A percentile compares a stretch with the other conserved stretches of the same genome.
Evolutionary conservation across 2,113 vertebrate species (phyloP).

Genomic region (Silurus asotus): DNA sequence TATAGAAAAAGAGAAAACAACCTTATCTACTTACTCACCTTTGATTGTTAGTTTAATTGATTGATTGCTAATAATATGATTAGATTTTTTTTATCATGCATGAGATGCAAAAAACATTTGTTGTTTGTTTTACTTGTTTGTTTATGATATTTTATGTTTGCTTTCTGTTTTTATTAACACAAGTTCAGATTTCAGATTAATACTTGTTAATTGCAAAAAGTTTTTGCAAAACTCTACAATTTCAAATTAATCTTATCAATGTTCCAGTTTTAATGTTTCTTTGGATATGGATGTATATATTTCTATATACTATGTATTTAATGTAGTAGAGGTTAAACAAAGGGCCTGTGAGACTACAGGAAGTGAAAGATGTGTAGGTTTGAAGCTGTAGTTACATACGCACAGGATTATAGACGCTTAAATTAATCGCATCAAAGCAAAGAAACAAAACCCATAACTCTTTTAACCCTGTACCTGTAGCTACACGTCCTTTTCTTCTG

Average conservation of each 20-base stretch:
- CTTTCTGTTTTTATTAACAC: background rate
- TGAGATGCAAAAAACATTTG: background rate
- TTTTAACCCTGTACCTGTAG: constrained; percentile 18
- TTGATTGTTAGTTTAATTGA: background rate
- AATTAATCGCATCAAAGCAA: background rate
- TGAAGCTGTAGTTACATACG: background rate
- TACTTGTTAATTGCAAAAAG: background rate
- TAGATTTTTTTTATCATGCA: background rate
- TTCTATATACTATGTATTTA: background rate
- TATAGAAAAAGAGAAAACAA: too few species aligned
- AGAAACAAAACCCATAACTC: background rate
- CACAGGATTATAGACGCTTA: background rate
- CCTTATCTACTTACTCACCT: too few species aligned
- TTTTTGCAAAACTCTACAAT: background rate
- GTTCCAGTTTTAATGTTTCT: background rate
- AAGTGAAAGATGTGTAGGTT: background rate
- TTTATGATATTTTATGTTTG: background rate
- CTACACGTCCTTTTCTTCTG: background rate
- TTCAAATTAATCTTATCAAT: background rate
- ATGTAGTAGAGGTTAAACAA: background rate
- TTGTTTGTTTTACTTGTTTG: background rate
- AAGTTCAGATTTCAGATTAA: background rate
- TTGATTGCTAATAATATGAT: background rate
- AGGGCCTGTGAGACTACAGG: background rate
- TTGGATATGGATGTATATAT: background rate